Percentiles rank a stretch among this genome's conserved stretches.
phyloP scores from a whole-genome alignment of 2,797 vertebrate species.

The Hephaestus fuliginosus region DNA sequence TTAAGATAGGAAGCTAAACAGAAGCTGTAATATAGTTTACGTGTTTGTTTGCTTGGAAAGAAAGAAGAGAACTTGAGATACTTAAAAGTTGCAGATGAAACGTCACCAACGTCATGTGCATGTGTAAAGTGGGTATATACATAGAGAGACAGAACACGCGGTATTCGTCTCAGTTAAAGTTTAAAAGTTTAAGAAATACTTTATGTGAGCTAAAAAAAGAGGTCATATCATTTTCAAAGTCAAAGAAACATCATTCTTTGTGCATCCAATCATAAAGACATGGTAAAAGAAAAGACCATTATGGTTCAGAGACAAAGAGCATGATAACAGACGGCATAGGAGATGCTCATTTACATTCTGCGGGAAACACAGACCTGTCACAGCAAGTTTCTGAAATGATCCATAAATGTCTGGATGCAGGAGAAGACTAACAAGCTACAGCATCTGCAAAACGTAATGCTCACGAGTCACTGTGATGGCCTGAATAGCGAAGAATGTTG shows the following conservation, averaged over 20 bases:
- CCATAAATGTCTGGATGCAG: constrained; percentile 23
- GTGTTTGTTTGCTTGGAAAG: background rate
- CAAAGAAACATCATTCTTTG: constrained; percentile 13
- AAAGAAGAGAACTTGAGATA: background rate
- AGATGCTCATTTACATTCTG: constrained; percentile 30
- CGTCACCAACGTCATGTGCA: background rate
- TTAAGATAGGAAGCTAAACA: background rate
- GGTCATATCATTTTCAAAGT: background rate
- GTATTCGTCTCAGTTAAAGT: constrained; percentile 1
- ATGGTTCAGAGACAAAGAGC: background rate
- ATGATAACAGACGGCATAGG: background rate
- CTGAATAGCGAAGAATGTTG: constrained; percentile 43
- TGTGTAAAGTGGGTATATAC: background rate
- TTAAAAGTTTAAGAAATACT: background rate
- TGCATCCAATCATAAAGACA: constrained; percentile 6
- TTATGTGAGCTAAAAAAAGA: constrained; percentile 10
- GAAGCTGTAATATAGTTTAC: background rate
- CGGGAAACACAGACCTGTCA: constrained; percentile 35
- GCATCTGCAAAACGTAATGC: constrained; percentile 22
- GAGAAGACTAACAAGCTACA: constrained; percentile 58
- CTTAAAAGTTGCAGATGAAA: background rate
- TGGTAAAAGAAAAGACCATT: background rate
- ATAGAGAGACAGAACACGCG: background rate
- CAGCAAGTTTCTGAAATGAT: constrained; percentile 45
- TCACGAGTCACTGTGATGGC: constrained; percentile 41